Evolutionary conservation across 2,113 vertebrate genomes (phyloP).

Genomic region (Proterorhinus semilunaris): DNA sequence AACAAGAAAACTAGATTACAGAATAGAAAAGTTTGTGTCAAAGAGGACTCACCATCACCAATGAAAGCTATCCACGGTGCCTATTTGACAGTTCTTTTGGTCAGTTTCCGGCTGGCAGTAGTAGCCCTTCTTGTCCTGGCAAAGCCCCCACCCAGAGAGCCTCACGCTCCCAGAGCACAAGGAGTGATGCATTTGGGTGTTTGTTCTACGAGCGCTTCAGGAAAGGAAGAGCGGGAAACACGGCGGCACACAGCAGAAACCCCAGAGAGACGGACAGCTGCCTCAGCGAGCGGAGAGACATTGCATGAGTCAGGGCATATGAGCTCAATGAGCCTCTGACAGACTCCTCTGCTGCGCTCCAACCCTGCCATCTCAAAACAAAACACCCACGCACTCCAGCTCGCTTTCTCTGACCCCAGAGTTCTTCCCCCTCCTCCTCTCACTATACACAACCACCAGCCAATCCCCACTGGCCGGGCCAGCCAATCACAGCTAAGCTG

Average conservation of each 20-base stretch:
- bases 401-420: slow-evolving; percentile 75
- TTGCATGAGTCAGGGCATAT: slow-evolving; percentile 51
- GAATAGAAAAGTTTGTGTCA: slow-evolving; percentile 1
- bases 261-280: slow-evolving; percentile 41
- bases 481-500: slow-evolving; percentile 66
- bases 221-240: slow-evolving; percentile 53
- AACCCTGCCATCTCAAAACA: slow-evolving; percentile 82
- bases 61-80: slow-evolving; percentile 62
- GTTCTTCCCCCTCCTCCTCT: slow-evolving; percentile 56
- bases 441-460: slow-evolving; percentile 58
- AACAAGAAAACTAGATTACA: slow-evolving; percentile 9
- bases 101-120: slow-evolving; percentile 52
- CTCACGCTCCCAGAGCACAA: slow-evolving; percentile 54
- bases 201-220: slow-evolving; percentile 43
- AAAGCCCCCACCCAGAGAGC: slow-evolving; percentile 60
- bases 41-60: slow-evolving; percentile 77
- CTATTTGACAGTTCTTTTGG: slow-evolving; percentile 50
- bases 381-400: slow-evolving; percentile 82
- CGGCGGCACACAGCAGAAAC: slow-evolving; percentile 51
- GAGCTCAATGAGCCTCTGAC: slow-evolving; percentile 64
- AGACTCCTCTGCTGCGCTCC: slow-evolving; percentile 71
- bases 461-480: slow-evolving; percentile 62
- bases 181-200: slow-evolving; percentile 60
- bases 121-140: slow-evolving; percentile 48
- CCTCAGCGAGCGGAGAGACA: slow-evolving; percentile 34